phyloP scores from a whole-genome alignment of 2,888 invertebrate genomes.

The Scrobipalpa costella region DNA sequence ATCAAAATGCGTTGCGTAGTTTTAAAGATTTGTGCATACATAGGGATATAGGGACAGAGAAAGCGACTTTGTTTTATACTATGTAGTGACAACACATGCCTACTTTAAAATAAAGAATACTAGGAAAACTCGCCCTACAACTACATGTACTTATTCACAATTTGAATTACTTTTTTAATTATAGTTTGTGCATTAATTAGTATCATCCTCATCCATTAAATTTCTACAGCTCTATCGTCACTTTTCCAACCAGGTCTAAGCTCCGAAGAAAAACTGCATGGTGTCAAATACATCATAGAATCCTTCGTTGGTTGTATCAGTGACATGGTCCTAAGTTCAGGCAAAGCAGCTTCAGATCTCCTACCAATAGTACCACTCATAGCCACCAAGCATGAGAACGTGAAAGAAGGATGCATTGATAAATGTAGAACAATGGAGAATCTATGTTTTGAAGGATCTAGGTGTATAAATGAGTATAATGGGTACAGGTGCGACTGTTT shows the following conservation, averaged over 20 bases:
- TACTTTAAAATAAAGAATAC: no score
- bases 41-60: no score
- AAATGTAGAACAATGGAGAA: conserved; percentile 91
- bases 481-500: conserved; percentile 95
- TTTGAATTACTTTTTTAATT: no score
- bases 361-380: conserved; percentile 90
- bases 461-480: conserved; percentile 95
- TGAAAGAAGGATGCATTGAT: conserved; percentile 93
- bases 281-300: conserved; percentile 95
- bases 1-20: no score
- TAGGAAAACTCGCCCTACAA: no score
- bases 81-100: no score
- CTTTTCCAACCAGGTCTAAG: conserved; percentile 83
- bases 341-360: conserved; percentile 91
- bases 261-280: conserved; percentile 92
- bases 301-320: conserved; percentile 96
- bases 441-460: conserved; percentile 92
- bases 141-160: no score
- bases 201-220: no score
- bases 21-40: no score
- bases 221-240: background rate
- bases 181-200: no score
- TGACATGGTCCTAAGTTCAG: conserved; percentile 91
- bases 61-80: no score
- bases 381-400: conserved; percentile 93